These are phyloP conservation scores for Dromococcyx pavoninus DNA, from an alignment of 2,797 vertebrate species.

Conservation along the genomic window DNA sequence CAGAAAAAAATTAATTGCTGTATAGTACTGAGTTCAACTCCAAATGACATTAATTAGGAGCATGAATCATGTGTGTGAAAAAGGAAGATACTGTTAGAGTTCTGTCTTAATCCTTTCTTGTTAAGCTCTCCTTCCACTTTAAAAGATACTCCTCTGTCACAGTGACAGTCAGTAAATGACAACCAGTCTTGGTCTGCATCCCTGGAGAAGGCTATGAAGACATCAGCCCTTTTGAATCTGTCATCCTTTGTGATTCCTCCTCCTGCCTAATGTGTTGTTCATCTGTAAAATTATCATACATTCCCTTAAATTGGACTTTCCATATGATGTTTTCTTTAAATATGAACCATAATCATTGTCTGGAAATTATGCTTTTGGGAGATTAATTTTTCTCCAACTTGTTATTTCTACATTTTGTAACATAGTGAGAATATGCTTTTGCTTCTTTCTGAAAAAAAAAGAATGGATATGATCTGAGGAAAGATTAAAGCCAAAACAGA, in stretches of 20 bases:
- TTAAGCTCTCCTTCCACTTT: constrained; percentile 28
- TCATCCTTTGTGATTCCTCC: not conserved
- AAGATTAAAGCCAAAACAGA: not conserved
- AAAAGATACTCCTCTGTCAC: not conserved
- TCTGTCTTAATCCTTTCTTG: constrained; percentile 34
- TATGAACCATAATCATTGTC: not conserved
- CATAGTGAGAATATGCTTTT: not conserved
- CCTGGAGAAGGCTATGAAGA: not conserved
- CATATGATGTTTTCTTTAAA: constrained; percentile 16
- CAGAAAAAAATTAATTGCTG: not conserved
- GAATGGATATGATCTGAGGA: not conserved
- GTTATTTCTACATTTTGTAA: not conserved
- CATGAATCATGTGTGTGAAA: constrained; percentile 17
- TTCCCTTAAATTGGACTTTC: not conserved
- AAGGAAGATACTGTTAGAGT: not conserved
- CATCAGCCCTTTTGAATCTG: not conserved
- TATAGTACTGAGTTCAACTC: not conserved
- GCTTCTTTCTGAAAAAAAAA: not conserved
- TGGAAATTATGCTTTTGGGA: not conserved
- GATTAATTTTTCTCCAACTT: not conserved
- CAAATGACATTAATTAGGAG: constrained; percentile 46
- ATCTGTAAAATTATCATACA: not conserved
- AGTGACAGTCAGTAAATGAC: not conserved
- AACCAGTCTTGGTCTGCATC: not conserved
- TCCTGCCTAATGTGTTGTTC: constrained; percentile 11